Evolutionary conservation across 2,113 vertebrate species (phyloP).

Genomic region (Phyllostomus discolor): DNA sequence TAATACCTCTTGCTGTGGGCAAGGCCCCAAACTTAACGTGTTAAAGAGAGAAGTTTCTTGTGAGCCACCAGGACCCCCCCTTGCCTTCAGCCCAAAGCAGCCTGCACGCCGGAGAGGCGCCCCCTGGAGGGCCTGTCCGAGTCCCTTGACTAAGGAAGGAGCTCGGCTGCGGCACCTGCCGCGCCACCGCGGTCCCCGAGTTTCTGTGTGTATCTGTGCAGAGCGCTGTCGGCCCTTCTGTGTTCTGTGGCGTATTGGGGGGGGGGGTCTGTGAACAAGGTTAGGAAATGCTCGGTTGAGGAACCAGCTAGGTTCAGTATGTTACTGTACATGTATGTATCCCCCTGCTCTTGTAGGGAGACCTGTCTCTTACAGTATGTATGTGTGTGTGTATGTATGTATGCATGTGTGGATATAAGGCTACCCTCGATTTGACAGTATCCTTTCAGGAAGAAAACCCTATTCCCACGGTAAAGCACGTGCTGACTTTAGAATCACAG

Average conservation of each 20-base stretch:
- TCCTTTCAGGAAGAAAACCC: neutral
- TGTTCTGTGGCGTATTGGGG: neutral
- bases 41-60: neutral
- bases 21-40: neutral
- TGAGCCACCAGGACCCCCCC: neutral
- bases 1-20: neutral
- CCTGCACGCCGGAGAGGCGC: neutral
- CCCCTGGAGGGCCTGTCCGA: neutral
- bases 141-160: neutral
- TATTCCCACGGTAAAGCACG: neutral
- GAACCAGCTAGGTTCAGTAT: neutral
- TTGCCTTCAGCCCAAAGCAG: neutral
- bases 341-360: neutral
- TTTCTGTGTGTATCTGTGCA: neutral
- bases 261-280: neutral
- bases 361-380: neutral
- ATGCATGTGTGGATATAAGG: neutral
- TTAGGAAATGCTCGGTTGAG: neutral
- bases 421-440: neutral
- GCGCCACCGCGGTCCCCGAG: neutral
- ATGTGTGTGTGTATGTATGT: neutral
- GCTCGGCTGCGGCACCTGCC: neutral
- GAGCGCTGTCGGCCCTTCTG: neutral
- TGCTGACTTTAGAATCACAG: neutral
- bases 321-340: neutral